Base-by-base conservation (phyloP, 1,140 invertebrate species). In the Drosophila serrata region DNA sequence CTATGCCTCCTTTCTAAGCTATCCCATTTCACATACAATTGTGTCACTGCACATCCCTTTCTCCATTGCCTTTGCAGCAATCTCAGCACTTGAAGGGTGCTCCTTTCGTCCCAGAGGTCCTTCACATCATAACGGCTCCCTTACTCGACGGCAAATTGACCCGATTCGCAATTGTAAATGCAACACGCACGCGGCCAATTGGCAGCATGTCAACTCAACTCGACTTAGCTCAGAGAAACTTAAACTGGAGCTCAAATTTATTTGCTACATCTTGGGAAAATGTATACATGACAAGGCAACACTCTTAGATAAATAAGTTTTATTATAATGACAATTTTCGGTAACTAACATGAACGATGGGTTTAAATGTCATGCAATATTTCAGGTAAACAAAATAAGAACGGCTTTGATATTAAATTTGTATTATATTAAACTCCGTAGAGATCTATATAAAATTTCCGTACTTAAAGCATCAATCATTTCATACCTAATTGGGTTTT, bases 141-240 rank as follows among this genome's bases (percentile, higher is more conserved):
- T 65, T 57, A 53, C 74, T 60, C 59, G 57, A 43, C 49, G 68
- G 49, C 62, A 76, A 76, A 82, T 86, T 87, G 82, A 88, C 82
- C 84, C 79, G 69, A 65, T 87, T 88, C 68, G 56, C 58, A 72
- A 76, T 72, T 53, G 69, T 68, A 58, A 57, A 63, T 74, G 74
- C 55, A 85, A 67, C 81, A 81, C 62, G 59, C 81, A 74, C 81
- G 45, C 63, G 73, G 74, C 63, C 82, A 85, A 85, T 85, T 85
- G 74, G 79, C 82, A 87, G 79, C 64, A 75, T 81, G 75, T 87
- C 82, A 82, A 79, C 75, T 67, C 51, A 53, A 59, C 81, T 76
- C 61, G 62, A 59, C 67, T 64, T 17, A 39, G 63, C 40, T 67
- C 24, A 64, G 49, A 35, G 9, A 35, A 53, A 37, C 31, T 22